Evolutionary conservation across 2,113 vertebrate species (phyloP), one percentile per base, ranked within the genome.

Genomic region (Cacatua alba): DNA sequence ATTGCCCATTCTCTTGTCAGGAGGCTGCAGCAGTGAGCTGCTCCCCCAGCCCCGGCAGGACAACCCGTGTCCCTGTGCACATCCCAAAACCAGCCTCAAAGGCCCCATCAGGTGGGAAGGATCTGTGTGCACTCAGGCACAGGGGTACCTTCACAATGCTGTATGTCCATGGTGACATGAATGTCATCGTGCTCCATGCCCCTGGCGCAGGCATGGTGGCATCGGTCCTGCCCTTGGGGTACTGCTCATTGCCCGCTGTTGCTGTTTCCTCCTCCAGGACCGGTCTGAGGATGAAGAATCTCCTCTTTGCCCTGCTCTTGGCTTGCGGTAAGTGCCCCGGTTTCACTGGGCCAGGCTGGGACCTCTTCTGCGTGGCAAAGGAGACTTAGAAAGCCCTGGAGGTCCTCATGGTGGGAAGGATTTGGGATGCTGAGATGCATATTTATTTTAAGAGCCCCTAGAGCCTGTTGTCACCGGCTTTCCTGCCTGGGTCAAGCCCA

Each of bases 221-320:
- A 1, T 17, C 68, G 20, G 8, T 46, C 48, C 70, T 75, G 15
- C 23, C 39, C 29, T 9, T 0, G 0, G 25, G 17, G 26, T 39
- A 35, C 70, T 65, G 59, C 59, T 80, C 46, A n/a, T 49, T 9
- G 0, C 65, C 48, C 0, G 0, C 39, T 3, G 1, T 17, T 43
- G 43, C 4, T 13, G 14, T 88, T 92, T 67, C 65, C 72, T 94
- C 35, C 39, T 43, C 17, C 60, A 83, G 96, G 64, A 13, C 64
- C 82, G 41, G 37, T 24, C 60, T 8, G 13, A 90, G 62, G 60
- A 97, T 97, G 95, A 97, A 59, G 92, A 95, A 43, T 67, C 94
- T 96, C 75, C 69, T 97, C 64, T 49, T 96, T 35, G 76, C 82
- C 1, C 1, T 92, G 76, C 48, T 96, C 46, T 49, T 97, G 88